These are phyloP conservation scores for Seira sanloemensis DNA, from an alignment of 2,888 invertebrate species.

Conservation along the genomic window DNA sequence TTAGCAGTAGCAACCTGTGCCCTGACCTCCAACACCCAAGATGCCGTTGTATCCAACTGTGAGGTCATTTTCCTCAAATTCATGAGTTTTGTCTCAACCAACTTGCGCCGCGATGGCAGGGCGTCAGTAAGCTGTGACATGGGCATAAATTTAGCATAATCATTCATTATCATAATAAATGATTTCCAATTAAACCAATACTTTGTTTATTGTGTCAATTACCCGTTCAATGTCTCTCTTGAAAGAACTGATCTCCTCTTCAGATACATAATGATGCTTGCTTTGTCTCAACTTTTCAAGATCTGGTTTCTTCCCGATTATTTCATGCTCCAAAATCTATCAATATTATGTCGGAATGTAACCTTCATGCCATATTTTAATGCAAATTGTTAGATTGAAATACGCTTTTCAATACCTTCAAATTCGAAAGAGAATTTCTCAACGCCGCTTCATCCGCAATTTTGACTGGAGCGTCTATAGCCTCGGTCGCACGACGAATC, in stretches of 20 bases:
- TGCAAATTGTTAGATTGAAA: conserved; percentile 2
- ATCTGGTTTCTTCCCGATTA: conserved; percentile 77
- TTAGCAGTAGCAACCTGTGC: conserved; percentile 72
- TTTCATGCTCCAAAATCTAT: conserved; percentile 81
- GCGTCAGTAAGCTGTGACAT: conserved; percentile 72
- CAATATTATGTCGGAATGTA: conserved; percentile 2
- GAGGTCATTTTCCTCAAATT: conserved; percentile 79
- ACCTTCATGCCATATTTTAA: background rate
- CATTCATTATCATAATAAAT: background rate
- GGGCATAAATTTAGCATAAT: too few relatives aligned
- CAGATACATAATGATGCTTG: conserved; percentile 72
- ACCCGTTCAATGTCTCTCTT: conserved; percentile 60
- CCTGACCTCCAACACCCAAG: conserved; percentile 78
- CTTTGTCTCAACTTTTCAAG: conserved; percentile 77
- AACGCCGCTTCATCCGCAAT: conserved; percentile 82
- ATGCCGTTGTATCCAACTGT: conserved; percentile 79
- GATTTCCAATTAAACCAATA: background rate
- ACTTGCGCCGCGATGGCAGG: conserved; percentile 79
- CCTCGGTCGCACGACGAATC: conserved; percentile 75
- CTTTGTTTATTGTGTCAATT: too few relatives aligned
- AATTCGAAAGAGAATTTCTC: conserved; percentile 81
- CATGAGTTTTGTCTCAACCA: conserved; percentile 79
- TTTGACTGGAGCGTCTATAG: conserved; percentile 81
- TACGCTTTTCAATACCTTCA: conserved; percentile 78
- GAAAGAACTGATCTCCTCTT: conserved; percentile 65